Evolutionary conservation across 2,888 invertebrate genomes (phyloP), one percentile per base, ranked within the genome.

Genomic region (Automeris io): DNA sequence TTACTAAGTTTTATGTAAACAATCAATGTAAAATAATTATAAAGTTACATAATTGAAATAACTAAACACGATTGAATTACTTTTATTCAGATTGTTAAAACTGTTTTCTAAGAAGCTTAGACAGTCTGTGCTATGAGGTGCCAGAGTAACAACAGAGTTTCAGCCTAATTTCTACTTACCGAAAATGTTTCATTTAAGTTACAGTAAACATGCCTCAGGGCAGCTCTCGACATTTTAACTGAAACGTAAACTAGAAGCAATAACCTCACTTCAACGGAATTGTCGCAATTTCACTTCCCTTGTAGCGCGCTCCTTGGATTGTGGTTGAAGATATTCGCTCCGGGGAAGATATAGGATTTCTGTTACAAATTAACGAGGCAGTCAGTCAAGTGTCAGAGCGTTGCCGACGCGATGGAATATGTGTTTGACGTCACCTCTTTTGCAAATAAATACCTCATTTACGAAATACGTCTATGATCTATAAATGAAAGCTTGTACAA

Each of bases 361-460:
- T 60, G 71, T 75, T 70, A 72, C 73, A 74, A 79, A 83, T 82
- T 83, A 83, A 81, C 72, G 70, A 74, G 69, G 54, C 55, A 77
- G 75, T 78, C 79, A 77, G 74, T 80, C 76, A 80, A 70, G 70
- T 77, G 79, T 79, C 82, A 70, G 54, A 55, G 55, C 51, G 52
- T 47, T 37, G 35, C 53, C 65, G 54, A 62, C 44, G 61, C 58
- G 57, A 50, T 29, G 29, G 29, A n/a, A 61, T 62, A 52, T 63
- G 61, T 55, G 67, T 46, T 50, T 64, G 70, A 68, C 67, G 61
- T 52, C 48, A 39, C 49, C 54, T 56, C 57, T 52, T 57, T 64
- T 62, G 54, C 53, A 51, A 57, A 57, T 63, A 62, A 70, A 67
- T 57, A 61, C 46, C 51, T 32, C 51, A 51, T 53, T 50, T 48